A percentile compares a stretch with the other conserved stretches of the same genome.
Conservation (phyloP, 1,140 invertebrate genomes). For the Hycleus phaleratus region DNA sequence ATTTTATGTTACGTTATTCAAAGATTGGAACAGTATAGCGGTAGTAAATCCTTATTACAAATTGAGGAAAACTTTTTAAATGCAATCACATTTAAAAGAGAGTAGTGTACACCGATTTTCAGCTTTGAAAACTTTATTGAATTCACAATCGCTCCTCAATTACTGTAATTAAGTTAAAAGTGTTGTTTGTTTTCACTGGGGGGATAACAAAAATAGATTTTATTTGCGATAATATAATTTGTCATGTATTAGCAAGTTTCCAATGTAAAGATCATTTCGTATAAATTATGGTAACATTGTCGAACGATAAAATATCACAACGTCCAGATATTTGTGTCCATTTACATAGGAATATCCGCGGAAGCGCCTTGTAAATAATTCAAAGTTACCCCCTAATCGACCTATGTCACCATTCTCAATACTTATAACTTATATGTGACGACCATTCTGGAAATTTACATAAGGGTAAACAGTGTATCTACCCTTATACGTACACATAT, state of each 20-base stretch:
- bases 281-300: not conserved
- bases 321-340: conserved; percentile 27
- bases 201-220: no score
- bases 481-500: not conserved
- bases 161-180: conserved; percentile 31
- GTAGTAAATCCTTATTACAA: conserved; percentile 24
- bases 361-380: conserved; percentile 39
- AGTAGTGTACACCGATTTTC: conserved; percentile 7
- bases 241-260: no score
- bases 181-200: conserved; percentile 9
- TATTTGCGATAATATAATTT: no score
- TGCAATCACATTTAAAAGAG: conserved; percentile 27
- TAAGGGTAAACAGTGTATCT: conserved; percentile 1
- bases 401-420: conserved; percentile 27
- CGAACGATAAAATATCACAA: conserved; percentile 19
- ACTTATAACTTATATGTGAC: conserved; percentile 34
- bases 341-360: conserved; percentile 32
- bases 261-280: no score
- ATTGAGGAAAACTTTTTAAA: conserved; percentile 16
- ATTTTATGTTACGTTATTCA: conserved; percentile 35
- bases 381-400: conserved; percentile 32
- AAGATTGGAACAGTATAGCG: conserved; percentile 8
- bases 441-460: conserved; percentile 7
- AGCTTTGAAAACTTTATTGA: conserved; percentile 9
- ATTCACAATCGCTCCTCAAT: conserved; percentile 28